Evolutionary conservation across 2,797 vertebrate species (phyloP).

Genomic region (Leuciscus waleckii): DNA sequence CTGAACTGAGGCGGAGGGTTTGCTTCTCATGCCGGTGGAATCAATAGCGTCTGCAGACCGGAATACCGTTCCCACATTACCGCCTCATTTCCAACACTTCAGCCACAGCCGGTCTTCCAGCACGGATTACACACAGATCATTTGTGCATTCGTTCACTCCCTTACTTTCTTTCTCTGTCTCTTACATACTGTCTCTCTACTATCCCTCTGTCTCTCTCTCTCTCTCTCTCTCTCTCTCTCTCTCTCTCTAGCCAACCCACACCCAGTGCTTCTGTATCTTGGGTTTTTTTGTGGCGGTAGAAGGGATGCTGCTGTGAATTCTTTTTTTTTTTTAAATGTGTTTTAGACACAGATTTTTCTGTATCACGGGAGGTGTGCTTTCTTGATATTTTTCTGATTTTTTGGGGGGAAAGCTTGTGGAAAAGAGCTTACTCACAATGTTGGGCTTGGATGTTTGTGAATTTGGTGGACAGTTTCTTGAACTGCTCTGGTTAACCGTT

Average conservation of each 20-base stretch:
- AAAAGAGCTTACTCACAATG: constrained; percentile 76
- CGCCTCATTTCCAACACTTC: constrained; percentile 60
- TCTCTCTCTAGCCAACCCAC: constrained; percentile 69
- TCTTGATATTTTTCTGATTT: constrained; percentile 51
- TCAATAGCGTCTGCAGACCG: constrained; percentile 78
- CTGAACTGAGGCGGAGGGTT: constrained; percentile 59
- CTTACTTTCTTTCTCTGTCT: constrained; percentile 38
- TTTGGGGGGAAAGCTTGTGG: constrained; percentile 48
- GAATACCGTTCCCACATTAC: constrained; percentile 65
- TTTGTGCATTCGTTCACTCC: constrained; percentile 37
- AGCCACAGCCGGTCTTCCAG: constrained; percentile 8
- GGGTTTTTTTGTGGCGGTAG: constrained; percentile 38
- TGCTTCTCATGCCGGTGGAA: constrained; percentile 69
- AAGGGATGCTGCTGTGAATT: constrained; percentile 70
- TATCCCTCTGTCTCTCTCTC: constrained; percentile 15
- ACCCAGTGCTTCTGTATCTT: constrained; percentile 70
- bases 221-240: constrained; percentile 10
- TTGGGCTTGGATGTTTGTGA: constrained; percentile 91
- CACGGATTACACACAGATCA: constrained; percentile 49
- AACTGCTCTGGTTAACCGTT: constrained; percentile 90
- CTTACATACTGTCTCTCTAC: constrained; percentile 34
- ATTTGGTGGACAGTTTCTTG: constrained; percentile 87
- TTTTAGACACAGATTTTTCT: constrained; percentile 36
- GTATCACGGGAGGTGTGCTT: constrained; percentile 70
- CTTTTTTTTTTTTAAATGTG: neutral